Evolutionary conservation across 2,797 vertebrate genomes (phyloP), one percentile per base, ranked within the genome.

Genomic region (Peromyscus aztecus): DNA sequence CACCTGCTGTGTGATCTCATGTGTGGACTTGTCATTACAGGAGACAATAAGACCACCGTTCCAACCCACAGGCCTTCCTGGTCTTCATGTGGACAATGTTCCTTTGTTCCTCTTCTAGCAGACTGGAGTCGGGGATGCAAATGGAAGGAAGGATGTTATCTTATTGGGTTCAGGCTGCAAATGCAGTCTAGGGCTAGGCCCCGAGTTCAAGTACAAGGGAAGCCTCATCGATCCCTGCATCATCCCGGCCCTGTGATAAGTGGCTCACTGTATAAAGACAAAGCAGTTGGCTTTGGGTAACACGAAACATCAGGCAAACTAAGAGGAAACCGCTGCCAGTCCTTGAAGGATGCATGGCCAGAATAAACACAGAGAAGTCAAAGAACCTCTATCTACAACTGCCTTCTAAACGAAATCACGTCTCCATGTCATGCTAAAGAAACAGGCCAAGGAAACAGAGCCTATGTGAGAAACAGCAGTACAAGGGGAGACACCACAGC

Each of bases 381-480:
- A 63, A 61, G 6, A 43, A 29, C 75, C 31, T 37, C 2, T 16
- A 24, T 59, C n/a, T 40, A 61, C 57, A 82, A 81, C 61, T 11
- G 13, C 11, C 63, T 31, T 34, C 31, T 49, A 34, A 71, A 46
- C 31, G 52, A 84, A n/a, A 87, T 59, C 29, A 57, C 23, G 43
- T 91, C 63, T 71, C 34, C 23, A 61, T 67, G 89, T 49, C 69
- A 59, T 55, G 82, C 27, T 67, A 75, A 95, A 40, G 43, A 95
- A 82, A 82, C 0, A 40, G 55, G 34, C 24, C 57, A 89, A 84
- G 31, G 57, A 77, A 94, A 85, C 0, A n/a, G 11, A 52, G 55
- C 10, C 83, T 7, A 5, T 10, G 3, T 34, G 40, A 96, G 55
- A 78, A 91, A 61, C 1, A 3, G 49, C 80, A 21, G 52, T 12